Evolutionary conservation across 2,113 vertebrate genomes (phyloP).

Genomic region (Bujurquina vittata): DNA sequence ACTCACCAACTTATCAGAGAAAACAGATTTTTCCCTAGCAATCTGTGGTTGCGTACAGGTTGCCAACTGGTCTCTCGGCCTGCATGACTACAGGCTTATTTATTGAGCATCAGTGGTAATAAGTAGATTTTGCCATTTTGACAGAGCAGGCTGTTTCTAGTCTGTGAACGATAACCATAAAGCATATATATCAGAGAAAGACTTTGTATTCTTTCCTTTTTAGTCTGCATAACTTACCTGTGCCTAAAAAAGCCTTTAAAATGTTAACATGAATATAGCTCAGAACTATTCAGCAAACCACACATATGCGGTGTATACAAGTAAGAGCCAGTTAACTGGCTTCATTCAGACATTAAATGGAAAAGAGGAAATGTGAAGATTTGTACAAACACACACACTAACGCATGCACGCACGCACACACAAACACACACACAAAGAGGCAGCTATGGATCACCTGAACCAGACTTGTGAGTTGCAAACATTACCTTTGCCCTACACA

Average conservation of each 20-base stretch:
- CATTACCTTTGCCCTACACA: slow-evolving; percentile 29
- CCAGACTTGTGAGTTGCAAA: slow-evolving; percentile 25
- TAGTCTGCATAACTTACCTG: not conserved
- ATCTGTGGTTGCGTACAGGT: too few relatives aligned
- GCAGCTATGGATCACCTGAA: slow-evolving; percentile 25
- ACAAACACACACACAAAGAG: not conserved
- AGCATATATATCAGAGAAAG: too few relatives aligned
- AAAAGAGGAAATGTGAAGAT: slow-evolving; percentile 43
- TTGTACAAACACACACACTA: slow-evolving; percentile 46
- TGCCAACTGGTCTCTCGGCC: too few relatives aligned
- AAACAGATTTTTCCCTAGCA: too few relatives aligned
- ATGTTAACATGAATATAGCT: not conserved
- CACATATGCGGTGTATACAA: not conserved
- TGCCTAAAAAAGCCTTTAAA: not conserved
- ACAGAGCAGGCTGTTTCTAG: too few relatives aligned
- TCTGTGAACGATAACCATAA: too few relatives aligned
- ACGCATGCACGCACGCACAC: too few relatives aligned
- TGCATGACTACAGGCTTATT: too few relatives aligned
- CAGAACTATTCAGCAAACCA: not conserved
- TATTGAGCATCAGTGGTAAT: too few relatives aligned
- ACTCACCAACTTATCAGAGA: too few relatives aligned
- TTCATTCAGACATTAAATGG: slow-evolving; percentile 38
- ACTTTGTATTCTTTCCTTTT: too few relatives aligned
- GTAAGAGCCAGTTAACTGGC: slow-evolving; percentile 27
- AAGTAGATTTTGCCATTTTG: too few relatives aligned